These are phyloP conservation scores for Lycophotia porphyrea DNA, from an alignment of 2,888 invertebrate genomes.

Conservation along the genomic window DNA sequence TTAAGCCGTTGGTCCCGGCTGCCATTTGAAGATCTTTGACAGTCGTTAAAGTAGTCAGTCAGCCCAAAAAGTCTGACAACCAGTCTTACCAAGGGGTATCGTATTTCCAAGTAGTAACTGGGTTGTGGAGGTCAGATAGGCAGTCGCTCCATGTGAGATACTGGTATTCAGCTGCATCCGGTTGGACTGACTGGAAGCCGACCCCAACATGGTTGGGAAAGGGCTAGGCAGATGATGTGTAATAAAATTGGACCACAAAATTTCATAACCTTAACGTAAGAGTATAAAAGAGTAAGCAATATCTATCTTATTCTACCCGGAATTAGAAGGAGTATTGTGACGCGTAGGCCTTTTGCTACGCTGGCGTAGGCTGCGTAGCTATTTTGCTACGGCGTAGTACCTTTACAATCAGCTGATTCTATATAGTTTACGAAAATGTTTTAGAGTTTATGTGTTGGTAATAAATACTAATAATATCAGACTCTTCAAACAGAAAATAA, in stretches of 20 bases:
- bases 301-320: background rate
- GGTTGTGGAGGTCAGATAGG: too few species aligned
- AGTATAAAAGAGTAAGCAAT: slow-evolving; percentile 8
- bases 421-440: background rate
- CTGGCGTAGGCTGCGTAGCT: slow-evolving; percentile 36
- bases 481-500: background rate
- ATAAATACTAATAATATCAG: background rate
- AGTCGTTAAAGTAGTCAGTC: too few species aligned
- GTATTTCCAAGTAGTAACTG: too few species aligned
- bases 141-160: too few species aligned
- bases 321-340: background rate
- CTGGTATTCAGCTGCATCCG: too few species aligned
- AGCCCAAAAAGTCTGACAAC: too few species aligned
- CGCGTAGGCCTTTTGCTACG: slow-evolving; percentile 20
- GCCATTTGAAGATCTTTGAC: too few species aligned
- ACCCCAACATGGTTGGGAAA: too few species aligned
- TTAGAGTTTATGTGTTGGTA: background rate
- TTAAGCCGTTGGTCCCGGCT: too few species aligned
- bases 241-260: slow-evolving; percentile 18
- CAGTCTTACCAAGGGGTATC: too few species aligned
- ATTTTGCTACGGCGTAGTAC: slow-evolving; percentile 37
- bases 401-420: background rate
- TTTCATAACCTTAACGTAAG: slow-evolving; percentile 2
- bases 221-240: too few species aligned
- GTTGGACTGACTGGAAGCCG: too few species aligned